Percentiles rank a stretch among this genome's conserved stretches.
phyloP scores from a whole-genome alignment of 2,888 invertebrate genomes.

The Melipona bicolor region DNA sequence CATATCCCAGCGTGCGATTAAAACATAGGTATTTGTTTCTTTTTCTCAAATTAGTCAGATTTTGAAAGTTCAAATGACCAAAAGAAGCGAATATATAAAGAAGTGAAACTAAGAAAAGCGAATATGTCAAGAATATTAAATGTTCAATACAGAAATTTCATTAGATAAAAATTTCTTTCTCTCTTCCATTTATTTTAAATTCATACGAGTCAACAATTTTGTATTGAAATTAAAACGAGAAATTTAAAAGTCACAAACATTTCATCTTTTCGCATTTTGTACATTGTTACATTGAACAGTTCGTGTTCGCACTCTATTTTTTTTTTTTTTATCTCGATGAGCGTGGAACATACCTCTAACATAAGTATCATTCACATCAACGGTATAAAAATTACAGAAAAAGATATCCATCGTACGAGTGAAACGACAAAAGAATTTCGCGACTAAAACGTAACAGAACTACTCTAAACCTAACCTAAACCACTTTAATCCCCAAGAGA shows the following conservation, averaged over 20 bases:
- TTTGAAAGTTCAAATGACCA: background rate
- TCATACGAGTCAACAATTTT: background rate
- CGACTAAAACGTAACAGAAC: background rate
- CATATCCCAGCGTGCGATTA: too few species aligned
- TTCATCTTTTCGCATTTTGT: too few species aligned
- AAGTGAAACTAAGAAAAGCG: background rate
- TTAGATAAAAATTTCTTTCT: background rate
- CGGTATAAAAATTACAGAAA: background rate
- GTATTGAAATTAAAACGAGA: too few species aligned
- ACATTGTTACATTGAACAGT: too few species aligned
- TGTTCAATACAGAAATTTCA: background rate
- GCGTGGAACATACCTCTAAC: too few species aligned
- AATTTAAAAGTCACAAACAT: too few species aligned
- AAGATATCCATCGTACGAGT: background rate
- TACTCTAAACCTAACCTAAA: background rate
- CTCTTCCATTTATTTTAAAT: background rate
- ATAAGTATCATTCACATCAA: background rate
- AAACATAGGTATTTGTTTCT: too few species aligned
- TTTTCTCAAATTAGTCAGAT: background rate
- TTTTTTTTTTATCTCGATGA: background rate
- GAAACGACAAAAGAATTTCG: constrained; percentile 9
- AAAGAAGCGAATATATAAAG: background rate
- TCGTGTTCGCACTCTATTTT: background rate
- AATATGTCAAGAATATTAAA: background rate
- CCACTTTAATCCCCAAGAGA: background rate